Base-by-base conservation (phyloP, 1,140 invertebrate species). In the Pogonomyrmex californicus region DNA sequence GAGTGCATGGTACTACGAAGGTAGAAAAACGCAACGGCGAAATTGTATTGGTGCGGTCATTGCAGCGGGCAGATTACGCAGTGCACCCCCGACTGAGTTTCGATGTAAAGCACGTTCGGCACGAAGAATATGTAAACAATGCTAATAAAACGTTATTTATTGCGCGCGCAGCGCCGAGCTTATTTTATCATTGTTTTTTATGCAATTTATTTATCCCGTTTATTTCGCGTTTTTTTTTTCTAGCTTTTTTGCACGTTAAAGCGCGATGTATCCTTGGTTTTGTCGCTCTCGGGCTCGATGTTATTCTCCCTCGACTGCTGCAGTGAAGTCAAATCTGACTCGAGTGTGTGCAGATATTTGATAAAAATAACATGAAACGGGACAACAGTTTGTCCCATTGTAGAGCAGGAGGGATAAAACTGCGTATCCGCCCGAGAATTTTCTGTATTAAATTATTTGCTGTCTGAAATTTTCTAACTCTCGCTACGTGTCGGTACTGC, bases 141-240 rank as follows among this genome's bases (percentile, higher is more conserved):
- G 79, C 79, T 83, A 83, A 83, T 83, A 83, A 83, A 83, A 83
- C 79, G 79, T 83, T 83, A 83, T 83, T 83, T 83, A 83, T 83
- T 83, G 79, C 68, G 68, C 68, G 79, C 68, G 68, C 54, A 56
- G 79, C 56, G 68, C 44, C 79, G 54, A 60, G 79, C 79, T 83
- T 83, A 83, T 83, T 83, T 83, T 75, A 75, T 75, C 79, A 83
- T 83, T 83, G 79, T 83, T 83, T 83, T 83, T 83, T 83, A 83
- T 47, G 79, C 68, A 83, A 83, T 83, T 83, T 83, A 75, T 83
- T 83, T 75, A 62, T 75, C 68, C 68, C 68, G 68, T 83, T 83
- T 83, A 83, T 83, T 73, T 58, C 79, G 41, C 41, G 10, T 82
- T 71, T 71, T 66, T 12, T 9, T 51, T 23, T 10, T 33, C 30